These are phyloP conservation scores for Arizona elegans DNA, from an alignment of 2,113 vertebrate genomes.

Conservation along the genomic window DNA sequence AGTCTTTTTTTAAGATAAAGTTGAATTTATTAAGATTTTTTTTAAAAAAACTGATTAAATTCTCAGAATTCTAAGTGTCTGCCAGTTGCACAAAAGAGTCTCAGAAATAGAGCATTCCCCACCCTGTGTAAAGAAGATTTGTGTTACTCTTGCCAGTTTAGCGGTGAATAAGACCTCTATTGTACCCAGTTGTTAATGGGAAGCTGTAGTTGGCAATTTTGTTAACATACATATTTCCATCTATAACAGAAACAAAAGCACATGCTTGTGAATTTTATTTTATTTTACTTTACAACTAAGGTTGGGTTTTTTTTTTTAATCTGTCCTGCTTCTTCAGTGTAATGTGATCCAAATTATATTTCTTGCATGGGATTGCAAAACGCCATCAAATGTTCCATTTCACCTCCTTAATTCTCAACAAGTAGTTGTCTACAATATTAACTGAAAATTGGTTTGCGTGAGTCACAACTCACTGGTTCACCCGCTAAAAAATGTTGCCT, in stretches of 20 bases:
- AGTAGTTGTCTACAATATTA: neutral
- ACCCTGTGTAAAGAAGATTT: neutral
- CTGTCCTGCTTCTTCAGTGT: neutral
- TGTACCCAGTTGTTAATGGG: neutral
- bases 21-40: neutral
- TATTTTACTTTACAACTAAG: neutral
- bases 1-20: neutral
- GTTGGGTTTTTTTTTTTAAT: neutral
- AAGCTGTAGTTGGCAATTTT: neutral
- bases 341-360: neutral
- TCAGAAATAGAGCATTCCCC: neutral
- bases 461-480: neutral
- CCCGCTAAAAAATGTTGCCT: neutral
- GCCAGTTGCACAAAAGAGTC: neutral
- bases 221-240: neutral
- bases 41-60: neutral
- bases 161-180: conserved; percentile 2
- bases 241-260: neutral
- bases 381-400: neutral
- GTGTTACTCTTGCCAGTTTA: neutral
- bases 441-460: neutral
- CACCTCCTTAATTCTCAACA: neutral
- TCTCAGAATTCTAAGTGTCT: conserved; percentile 7
- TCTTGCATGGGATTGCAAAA: neutral
- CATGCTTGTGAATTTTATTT: neutral